These are phyloP conservation scores for Drosophila formosana DNA, from an alignment of 2,888 invertebrate genomes.

Conservation along the genomic window DNA sequence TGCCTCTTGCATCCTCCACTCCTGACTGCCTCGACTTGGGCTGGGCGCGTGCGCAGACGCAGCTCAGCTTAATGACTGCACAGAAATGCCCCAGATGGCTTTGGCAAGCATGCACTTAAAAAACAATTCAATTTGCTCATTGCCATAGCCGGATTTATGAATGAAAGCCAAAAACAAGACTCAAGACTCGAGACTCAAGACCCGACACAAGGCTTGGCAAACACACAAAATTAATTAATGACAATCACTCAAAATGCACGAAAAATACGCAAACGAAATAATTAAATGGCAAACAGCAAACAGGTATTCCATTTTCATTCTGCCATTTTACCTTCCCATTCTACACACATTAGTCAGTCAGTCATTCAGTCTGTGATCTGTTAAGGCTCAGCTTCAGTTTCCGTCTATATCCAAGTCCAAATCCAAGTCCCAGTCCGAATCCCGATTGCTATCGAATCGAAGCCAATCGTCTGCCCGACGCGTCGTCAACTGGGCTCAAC, in stretches of 20 bases:
- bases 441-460: slow-evolving; percentile 39
- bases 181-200: not conserved
- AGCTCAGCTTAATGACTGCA: slow-evolving; percentile 66
- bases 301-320: slow-evolving; percentile 71
- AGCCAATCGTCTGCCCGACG: slow-evolving; percentile 2
- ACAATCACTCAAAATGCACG: slow-evolving; percentile 79
- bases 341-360: slow-evolving; percentile 63
- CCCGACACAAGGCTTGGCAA: slow-evolving; percentile 38
- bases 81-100: slow-evolving; percentile 64
- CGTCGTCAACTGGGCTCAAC: not conserved
- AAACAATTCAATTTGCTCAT: slow-evolving; percentile 79
- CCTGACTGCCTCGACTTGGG: slow-evolving; percentile 25
- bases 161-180: slow-evolving; percentile 58
- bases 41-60: slow-evolving; percentile 70
- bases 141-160: slow-evolving; percentile 69
- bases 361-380: slow-evolving; percentile 28
- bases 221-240: slow-evolving; percentile 79
- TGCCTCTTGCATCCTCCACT: slow-evolving; percentile 2
- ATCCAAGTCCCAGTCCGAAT: slow-evolving; percentile 1
- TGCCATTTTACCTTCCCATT: slow-evolving; percentile 56
- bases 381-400: slow-evolving; percentile 35
- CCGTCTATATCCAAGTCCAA: slow-evolving; percentile 4
- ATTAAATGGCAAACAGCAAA: slow-evolving; percentile 78
- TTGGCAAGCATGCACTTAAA: slow-evolving; percentile 64
- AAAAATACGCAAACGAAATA: slow-evolving; percentile 79